Evolutionary conservation across 2,888 invertebrate genomes (phyloP), one percentile per base, ranked within the genome.

Genomic region (Tetragonula carbonaria): DNA sequence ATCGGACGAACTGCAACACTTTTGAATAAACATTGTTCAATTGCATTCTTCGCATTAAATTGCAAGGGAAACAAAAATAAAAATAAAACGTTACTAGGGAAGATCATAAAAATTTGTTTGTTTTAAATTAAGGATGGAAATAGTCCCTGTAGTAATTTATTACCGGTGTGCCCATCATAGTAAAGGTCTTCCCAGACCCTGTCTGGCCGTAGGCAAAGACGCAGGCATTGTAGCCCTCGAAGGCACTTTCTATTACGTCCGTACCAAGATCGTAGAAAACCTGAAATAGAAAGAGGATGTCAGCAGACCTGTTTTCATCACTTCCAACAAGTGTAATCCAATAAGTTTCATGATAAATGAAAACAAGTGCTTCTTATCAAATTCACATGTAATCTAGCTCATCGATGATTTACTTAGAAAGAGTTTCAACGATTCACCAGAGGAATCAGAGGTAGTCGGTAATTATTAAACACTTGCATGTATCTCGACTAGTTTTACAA

Each of bases 191-290:
- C 77, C 98, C 98, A 94, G 98, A 98, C 87, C 98, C 98, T 4
- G 98, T 98, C 95, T 98, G 98, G 33, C 98, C 98, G 94, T 98
- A 98, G 66, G 98, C 98, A 95, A 98, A 98, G 79, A 98, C 97
- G 93, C 98, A 98, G 81, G 98, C 98, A 95, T 98, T 98, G 95
- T 98, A 98, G 57, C 97, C 97, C 92, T 97, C 96, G 95, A 97
- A 97, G 86, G 97, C 97, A 95, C 97, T 97, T 95, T 97, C 97
- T 86, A 97, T 96, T 86, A 97, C 97, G 95, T 97, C 97, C 93
- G 96, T 95, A 57, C 97, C 97, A 89, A 97, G 95, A 95, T 97
- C 97, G 68, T 96, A 95, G 95, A 97, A 97, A 88, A 97, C 97
- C 95, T 95, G 85, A 80, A 93, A 83, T 23, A 68, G 5, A 82